phyloP scores from a whole-genome alignment of 1,140 invertebrate species.

The Cherax destructor region DNA sequence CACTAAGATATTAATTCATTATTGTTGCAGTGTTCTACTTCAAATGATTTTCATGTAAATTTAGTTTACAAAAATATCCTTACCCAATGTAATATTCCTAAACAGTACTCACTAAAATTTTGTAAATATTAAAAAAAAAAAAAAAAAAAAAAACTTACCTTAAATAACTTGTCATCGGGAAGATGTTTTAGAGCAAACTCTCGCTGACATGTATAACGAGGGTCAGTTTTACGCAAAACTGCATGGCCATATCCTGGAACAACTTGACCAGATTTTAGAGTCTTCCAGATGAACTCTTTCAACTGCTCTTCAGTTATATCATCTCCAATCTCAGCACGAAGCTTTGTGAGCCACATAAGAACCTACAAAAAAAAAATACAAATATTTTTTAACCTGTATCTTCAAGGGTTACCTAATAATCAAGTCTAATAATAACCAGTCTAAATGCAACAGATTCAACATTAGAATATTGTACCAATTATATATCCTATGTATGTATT shows the following conservation, averaged over 20 bases:
- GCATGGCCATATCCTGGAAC: slow-evolving; percentile 98
- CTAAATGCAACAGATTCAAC: background rate
- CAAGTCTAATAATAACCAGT: background rate
- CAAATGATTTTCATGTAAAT: no score
- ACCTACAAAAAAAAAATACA: slow-evolving; percentile 78
- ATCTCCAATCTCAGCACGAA: slow-evolving; percentile 86
- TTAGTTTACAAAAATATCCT: no score
- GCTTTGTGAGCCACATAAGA: slow-evolving; percentile 88
- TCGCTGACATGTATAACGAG: slow-evolving; percentile 93
- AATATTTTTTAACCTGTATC: background rate
- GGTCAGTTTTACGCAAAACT: slow-evolving; percentile 97
- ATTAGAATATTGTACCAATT: no score
- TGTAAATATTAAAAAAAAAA: no score
- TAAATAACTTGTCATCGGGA: slow-evolving; percentile 93
- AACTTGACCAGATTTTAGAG: slow-evolving; percentile 94
- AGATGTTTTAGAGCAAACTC: slow-evolving; percentile 97
- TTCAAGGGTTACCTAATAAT: background rate
- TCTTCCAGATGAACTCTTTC: slow-evolving; percentile 96
- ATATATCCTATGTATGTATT: no score
- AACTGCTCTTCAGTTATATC: slow-evolving; percentile 90
- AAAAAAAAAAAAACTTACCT: slow-evolving; percentile 77
- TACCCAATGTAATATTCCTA: no score
- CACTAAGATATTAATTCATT: no score
- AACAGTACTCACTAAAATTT: no score
- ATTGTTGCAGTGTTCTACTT: no score